Conservation (phyloP, 2,888 invertebrate species). For the Molorchus minor region DNA sequence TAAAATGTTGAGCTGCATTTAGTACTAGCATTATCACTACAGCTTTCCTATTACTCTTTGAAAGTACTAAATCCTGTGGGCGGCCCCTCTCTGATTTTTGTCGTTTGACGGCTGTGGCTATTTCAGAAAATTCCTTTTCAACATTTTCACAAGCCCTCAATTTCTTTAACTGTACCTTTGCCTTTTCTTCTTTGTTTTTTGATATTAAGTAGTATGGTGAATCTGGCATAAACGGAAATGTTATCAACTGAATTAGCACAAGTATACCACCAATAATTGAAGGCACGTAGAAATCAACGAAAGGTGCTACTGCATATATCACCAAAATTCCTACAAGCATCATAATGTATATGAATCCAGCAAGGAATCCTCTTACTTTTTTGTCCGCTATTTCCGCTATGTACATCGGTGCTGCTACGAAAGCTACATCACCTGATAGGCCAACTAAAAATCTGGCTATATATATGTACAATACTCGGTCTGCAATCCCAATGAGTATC, state of each 20-base stretch:
- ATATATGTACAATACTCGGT: conserved; percentile 54
- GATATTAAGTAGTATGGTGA: conserved; percentile 58
- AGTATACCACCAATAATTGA: conserved; percentile 52
- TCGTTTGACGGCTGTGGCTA: conserved; percentile 54
- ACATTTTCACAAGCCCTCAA: conserved; percentile 50
- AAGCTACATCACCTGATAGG: conserved; percentile 59
- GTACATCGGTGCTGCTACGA: conserved; percentile 62
- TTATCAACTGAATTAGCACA: conserved; percentile 54
- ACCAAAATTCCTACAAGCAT: conserved; percentile 60
- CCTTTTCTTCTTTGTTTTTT: conserved; percentile 54
- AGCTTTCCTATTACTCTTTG: conserved; percentile 58
- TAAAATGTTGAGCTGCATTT: conserved; percentile 59
- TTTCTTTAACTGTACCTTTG: conserved; percentile 51
- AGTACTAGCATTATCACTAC: conserved; percentile 58
- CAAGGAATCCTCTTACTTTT: conserved; percentile 58
- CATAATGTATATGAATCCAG: conserved; percentile 60
- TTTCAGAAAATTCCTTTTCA: conserved; percentile 56
- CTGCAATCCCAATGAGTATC: conserved; percentile 57
- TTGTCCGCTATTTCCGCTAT: conserved; percentile 61
- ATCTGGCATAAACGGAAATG: conserved; percentile 54
- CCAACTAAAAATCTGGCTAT: conserved; percentile 59
- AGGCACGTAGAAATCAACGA: conserved; percentile 49
- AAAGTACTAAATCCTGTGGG: conserved; percentile 55
- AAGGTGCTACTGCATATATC: conserved; percentile 57
- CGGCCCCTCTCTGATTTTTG: conserved; percentile 56